phyloP scores from a whole-genome alignment of 2,113 vertebrate species.

The Buteo buteo region DNA sequence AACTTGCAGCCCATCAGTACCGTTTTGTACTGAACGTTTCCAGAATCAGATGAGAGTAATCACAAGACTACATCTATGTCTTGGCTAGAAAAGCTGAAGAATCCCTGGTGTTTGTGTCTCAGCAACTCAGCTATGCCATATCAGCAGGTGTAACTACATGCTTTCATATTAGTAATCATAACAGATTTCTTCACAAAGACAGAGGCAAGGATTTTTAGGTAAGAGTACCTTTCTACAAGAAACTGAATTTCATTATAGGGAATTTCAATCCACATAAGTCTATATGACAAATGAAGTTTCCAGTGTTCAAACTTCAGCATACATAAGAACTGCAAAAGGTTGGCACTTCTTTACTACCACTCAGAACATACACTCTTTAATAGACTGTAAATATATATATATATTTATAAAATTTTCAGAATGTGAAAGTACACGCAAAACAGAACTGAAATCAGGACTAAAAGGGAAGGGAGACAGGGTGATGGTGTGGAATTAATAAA shows the following conservation, averaged over 20 bases:
- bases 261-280: not conserved
- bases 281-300: not conserved
- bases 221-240: not conserved
- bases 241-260: not conserved
- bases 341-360: not conserved
- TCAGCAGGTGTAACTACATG: not conserved
- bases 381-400: not conserved
- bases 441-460: not conserved
- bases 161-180: not conserved
- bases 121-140: not conserved
- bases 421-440: not conserved
- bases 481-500: not conserved
- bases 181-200: not conserved
- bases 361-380: not conserved
- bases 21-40: not conserved
- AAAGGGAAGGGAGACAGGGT: not conserved
- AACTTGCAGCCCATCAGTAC: not conserved
- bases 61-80: not conserved
- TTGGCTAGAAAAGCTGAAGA: not conserved
- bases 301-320: not conserved
- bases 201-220: not conserved
- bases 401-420: not conserved
- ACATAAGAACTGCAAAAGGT: not conserved
- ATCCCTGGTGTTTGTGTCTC: not conserved
- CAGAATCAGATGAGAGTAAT: not conserved